Percentiles rank a stretch among this genome's conserved stretches.
phyloP scores from a whole-genome alignment of 1,140 invertebrate species.

The Papilio polytes region DNA sequence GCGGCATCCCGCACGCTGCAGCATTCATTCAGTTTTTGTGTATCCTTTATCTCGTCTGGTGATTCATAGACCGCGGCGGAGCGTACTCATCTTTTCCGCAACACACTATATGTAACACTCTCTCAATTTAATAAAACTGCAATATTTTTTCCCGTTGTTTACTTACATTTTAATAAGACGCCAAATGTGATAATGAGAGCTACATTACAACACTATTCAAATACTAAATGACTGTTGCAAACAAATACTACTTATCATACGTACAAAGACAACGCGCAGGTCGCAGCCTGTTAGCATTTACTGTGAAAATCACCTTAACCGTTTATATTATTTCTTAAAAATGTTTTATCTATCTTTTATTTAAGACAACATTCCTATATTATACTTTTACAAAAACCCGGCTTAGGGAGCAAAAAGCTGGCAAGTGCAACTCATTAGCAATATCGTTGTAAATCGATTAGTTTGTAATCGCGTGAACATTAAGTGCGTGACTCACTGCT shows the following conservation, averaged over 20 bases:
- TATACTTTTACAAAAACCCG: not conserved
- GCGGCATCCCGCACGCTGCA: not conserved
- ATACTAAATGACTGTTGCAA: no score
- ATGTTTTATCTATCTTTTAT: no score
- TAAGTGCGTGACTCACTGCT: not conserved
- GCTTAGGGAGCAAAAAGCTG: not conserved
- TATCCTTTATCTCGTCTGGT: not conserved
- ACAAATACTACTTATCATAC: no score
- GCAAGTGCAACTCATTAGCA: not conserved
- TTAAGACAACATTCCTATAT: not conserved
- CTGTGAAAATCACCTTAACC: no score
- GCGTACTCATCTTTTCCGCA: not conserved
- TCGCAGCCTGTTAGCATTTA: no score
- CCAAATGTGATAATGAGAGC: no score
- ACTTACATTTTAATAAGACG: no score
- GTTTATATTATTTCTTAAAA: no score
- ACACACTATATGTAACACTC: not conserved
- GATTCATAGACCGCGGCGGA: not conserved
- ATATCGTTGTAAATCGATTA: not conserved
- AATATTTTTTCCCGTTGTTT: no score
- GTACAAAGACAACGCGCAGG: no score
- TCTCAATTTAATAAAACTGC: not conserved
- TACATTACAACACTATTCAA: no score
- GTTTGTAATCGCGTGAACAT: not conserved
- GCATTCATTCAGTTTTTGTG: not conserved